Percentiles rank a stretch among this genome's conserved stretches.
Evolutionary conservation across 2,113 vertebrate genomes (phyloP).

Genomic region (Marmota flaviventris): DNA sequence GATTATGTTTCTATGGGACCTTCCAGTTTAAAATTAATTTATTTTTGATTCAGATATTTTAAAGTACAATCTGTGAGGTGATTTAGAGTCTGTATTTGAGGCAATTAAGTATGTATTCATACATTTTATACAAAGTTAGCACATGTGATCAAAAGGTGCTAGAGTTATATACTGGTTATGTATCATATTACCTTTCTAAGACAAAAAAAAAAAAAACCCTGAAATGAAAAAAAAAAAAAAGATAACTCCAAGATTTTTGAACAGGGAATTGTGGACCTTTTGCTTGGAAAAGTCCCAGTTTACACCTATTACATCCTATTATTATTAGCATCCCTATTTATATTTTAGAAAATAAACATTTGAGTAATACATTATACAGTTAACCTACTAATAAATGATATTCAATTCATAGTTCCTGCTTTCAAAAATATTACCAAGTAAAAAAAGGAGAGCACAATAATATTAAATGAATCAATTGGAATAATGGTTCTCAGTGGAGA

Average conservation of each 20-base stretch:
- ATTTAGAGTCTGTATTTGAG: neutral
- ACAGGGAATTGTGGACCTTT: neutral
- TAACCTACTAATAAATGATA: neutral
- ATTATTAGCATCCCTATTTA: neutral
- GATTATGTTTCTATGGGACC: neutral
- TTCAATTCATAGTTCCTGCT: neutral
- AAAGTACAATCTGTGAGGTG: neutral
- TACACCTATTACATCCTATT: neutral
- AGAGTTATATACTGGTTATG: neutral
- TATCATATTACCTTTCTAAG: neutral
- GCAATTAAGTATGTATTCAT: neutral
- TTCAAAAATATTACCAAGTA: neutral
- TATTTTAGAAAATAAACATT: neutral
- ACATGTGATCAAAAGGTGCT: neutral
- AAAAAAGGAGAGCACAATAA: neutral
- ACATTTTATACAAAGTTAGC: neutral
- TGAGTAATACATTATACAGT: neutral
- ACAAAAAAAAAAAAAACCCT: neutral
- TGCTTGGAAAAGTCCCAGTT: neutral
- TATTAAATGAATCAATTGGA: neutral
- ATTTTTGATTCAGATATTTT: neutral
- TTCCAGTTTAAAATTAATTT: neutral
- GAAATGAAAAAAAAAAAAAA: neutral
- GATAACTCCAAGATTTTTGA: neutral
- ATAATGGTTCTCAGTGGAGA: neutral